phyloP scores from a whole-genome alignment of 2,888 invertebrate genomes.

The Frankliniella intonsa region DNA sequence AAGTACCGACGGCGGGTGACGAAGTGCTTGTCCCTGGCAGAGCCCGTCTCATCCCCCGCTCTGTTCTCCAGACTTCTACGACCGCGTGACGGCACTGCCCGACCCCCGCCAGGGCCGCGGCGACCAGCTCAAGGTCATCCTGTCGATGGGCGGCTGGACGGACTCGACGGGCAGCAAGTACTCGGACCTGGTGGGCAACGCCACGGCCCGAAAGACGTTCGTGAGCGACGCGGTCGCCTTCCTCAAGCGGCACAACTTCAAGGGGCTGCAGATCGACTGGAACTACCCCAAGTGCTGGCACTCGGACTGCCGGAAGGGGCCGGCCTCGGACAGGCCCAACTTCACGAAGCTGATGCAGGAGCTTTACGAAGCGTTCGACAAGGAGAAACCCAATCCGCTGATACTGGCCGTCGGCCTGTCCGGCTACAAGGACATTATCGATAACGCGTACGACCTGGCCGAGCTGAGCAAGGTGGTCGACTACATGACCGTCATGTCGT shows the following conservation, averaged over 20 bases:
- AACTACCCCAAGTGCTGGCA: slow-evolving; percentile 94
- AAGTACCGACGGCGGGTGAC: too few relatives aligned
- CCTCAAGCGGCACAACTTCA: slow-evolving; percentile 69
- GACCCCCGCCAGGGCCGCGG: slow-evolving; percentile 51
- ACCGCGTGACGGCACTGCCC: slow-evolving; percentile 65
- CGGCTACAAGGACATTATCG: slow-evolving; percentile 86
- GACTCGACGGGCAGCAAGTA: slow-evolving; percentile 87
- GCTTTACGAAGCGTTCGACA: slow-evolving; percentile 58
- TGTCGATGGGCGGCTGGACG: slow-evolving; percentile 94
- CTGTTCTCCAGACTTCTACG: slow-evolving; percentile 64
- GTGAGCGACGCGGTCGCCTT: slow-evolving; percentile 65
- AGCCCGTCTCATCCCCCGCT: neutral
- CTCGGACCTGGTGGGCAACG: slow-evolving; percentile 68
- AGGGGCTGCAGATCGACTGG: slow-evolving; percentile 89
- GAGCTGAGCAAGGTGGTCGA: slow-evolving; percentile 65
- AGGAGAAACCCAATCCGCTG: slow-evolving; percentile 58
- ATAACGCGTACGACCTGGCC: slow-evolving; percentile 74
- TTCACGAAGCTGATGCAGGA: slow-evolving; percentile 71
- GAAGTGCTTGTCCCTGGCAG: too few relatives aligned
- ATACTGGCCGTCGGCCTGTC: slow-evolving; percentile 77
- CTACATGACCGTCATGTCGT: slow-evolving; percentile 80
- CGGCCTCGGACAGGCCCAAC: slow-evolving; percentile 70
- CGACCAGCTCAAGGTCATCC: slow-evolving; percentile 54
- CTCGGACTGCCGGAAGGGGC: slow-evolving; percentile 78
- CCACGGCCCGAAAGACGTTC: slow-evolving; percentile 57